These are phyloP conservation scores for Melanophora roralis DNA, from an alignment of 2,888 invertebrate genomes.

Conservation along the genomic window DNA sequence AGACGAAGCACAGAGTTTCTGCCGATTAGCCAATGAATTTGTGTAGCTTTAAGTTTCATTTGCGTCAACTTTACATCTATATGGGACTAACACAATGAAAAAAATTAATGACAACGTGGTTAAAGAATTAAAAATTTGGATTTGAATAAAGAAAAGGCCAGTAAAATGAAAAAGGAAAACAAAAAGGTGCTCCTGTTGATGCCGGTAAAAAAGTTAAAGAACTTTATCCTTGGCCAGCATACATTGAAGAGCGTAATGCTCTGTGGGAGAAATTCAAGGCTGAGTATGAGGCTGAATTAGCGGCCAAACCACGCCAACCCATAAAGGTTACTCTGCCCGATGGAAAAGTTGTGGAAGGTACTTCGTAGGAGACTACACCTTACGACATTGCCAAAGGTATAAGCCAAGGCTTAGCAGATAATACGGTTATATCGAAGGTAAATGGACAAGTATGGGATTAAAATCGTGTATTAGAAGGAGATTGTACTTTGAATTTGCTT, in stretches of 20 bases:
- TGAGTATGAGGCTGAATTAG: constrained; percentile 87
- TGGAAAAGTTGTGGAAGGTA: constrained; percentile 91
- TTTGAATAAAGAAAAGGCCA: no score
- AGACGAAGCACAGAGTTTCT: no score
- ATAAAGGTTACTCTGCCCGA: constrained; percentile 95
- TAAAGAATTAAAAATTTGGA: no score
- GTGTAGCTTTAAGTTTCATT: no score
- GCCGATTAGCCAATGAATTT: no score
- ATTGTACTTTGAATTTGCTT: constrained; percentile 89
- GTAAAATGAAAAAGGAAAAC: no score
- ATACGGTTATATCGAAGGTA: constrained; percentile 94
- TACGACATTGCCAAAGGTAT: constrained; percentile 94
- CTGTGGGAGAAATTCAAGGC: constrained; percentile 94
- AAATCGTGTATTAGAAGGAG: constrained; percentile 93
- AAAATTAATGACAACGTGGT: no score
- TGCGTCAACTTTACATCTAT: no score
- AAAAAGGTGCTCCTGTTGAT: no score
- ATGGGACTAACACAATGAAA: no score
- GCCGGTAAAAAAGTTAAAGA: no score
- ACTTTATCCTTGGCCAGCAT: constrained; percentile 92
- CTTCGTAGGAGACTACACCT: constrained; percentile 95
- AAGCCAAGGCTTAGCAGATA: constrained; percentile 96
- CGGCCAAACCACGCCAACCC: constrained; percentile 83
- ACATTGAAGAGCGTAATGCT: constrained; percentile 88
- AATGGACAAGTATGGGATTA: constrained; percentile 97